These are phyloP conservation scores for Frieseomelitta varia DNA, from an alignment of 1,140 invertebrate species.

Conservation along the genomic window DNA sequence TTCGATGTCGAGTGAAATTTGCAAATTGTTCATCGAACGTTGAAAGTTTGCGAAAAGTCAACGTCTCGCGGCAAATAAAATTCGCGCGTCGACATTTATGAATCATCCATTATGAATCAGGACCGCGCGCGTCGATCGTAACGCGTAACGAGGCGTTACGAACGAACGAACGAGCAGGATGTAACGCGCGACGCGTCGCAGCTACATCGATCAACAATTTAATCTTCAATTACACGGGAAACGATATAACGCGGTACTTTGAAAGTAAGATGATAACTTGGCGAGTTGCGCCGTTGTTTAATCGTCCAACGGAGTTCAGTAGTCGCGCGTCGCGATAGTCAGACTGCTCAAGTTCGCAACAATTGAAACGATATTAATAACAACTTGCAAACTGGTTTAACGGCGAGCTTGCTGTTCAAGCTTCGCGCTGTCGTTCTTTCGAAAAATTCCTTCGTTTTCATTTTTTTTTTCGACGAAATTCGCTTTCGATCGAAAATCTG, in stretches of 20 bases:
- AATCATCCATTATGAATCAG: conserved; percentile 8
- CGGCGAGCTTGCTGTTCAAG: no score
- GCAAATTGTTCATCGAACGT: no score
- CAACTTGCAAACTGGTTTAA: conserved; percentile 29
- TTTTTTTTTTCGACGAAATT: background rate
- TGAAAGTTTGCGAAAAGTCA: no score
- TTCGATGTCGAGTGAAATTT: no score
- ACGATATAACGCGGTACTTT: conserved; percentile 19
- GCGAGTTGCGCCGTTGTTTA: conserved; percentile 19
- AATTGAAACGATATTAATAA: conserved; percentile 39
- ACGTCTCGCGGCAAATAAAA: no score
- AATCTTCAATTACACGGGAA: conserved; percentile 8
- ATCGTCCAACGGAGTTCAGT: conserved; percentile 7
- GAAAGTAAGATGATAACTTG: background rate
- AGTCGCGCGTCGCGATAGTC: conserved; percentile 29
- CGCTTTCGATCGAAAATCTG: no score
- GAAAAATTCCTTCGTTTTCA: background rate
- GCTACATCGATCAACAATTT: conserved; percentile 15
- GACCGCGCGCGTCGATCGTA: no score
- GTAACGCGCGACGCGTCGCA: no score
- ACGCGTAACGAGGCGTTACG: no score
- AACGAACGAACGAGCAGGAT: no score
- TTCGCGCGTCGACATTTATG: conserved; percentile 38
- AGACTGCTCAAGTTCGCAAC: conserved; percentile 9
- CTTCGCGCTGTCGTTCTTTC: background rate